A percentile compares a stretch with the other conserved stretches of the same genome.
phyloP scores from a whole-genome alignment of 2,113 vertebrate genomes.

The Aegotheles bennettii region DNA sequence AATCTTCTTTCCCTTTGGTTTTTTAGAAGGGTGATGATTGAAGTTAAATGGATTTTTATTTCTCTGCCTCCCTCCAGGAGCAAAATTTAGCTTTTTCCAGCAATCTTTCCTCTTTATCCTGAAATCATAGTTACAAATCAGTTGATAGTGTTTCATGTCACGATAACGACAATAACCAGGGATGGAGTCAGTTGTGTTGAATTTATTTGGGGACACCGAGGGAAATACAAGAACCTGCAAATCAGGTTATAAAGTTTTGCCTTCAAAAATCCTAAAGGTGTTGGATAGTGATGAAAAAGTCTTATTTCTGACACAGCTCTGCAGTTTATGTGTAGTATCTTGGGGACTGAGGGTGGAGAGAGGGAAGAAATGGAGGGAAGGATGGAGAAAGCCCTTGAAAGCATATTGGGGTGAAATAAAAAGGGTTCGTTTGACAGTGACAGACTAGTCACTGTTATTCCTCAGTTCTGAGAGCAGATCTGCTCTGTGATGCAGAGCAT shows the following conservation, averaged over 20 bases:
- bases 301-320: not conserved
- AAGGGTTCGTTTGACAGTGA: slow-evolving; percentile 24
- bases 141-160: not conserved
- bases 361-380: not conserved
- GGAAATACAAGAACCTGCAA: not conserved
- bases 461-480: not conserved
- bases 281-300: not conserved
- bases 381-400: slow-evolving; percentile 6
- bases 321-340: not conserved
- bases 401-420: slow-evolving; percentile 15
- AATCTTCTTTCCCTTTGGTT: not conserved
- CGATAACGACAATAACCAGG: not conserved
- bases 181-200: not conserved
- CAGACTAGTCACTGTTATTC: slow-evolving; percentile 3
- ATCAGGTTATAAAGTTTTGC: not conserved
- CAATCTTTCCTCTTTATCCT: not conserved
- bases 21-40: not conserved
- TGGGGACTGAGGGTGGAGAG: not conserved
- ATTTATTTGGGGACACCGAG: not conserved
- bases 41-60: not conserved
- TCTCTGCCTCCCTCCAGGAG: not conserved
- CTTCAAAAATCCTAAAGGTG: not conserved
- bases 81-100: not conserved
- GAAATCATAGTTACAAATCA: not conserved
- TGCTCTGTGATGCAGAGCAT: slow-evolving; percentile 19